phyloP scores from a whole-genome alignment of 2,888 invertebrate genomes.

The Athalia circularis region DNA sequence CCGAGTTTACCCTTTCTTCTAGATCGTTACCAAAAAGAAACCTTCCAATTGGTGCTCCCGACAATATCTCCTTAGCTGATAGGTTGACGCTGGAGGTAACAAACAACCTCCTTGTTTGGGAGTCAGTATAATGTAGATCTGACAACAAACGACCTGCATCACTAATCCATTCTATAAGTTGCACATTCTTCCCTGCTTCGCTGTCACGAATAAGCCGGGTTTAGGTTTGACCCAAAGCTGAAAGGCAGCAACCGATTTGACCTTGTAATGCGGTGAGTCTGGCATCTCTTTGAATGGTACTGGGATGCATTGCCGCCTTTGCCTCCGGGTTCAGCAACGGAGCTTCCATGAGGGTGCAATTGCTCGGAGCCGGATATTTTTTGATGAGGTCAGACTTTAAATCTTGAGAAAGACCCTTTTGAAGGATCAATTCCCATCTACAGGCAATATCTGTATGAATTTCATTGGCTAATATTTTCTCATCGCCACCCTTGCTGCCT shows the following conservation, averaged over 20 bases:
- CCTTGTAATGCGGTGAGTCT: conserved; percentile 10
- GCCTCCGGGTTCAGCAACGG: conserved; percentile 12
- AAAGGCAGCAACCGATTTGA: conserved; percentile 13
- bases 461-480: conserved; percentile 3
- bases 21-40: not conserved
- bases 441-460: conserved; percentile 15
- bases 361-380: too few relatives aligned
- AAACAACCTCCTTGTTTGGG: conserved; percentile 35
- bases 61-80: conserved; percentile 6
- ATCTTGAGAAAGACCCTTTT: not conserved
- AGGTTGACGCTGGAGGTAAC: conserved; percentile 17
- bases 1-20: not conserved
- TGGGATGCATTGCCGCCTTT: conserved; percentile 4
- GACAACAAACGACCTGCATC: conserved; percentile 37
- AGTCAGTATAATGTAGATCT: conserved; percentile 39
- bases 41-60: conserved; percentile 1
- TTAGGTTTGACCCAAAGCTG: not conserved
- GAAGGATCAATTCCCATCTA: conserved; percentile 9
- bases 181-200: too few relatives aligned
- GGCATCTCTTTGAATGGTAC: too few relatives aligned
- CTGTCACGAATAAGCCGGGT: too few relatives aligned
- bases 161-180: conserved; percentile 23
- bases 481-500: conserved; percentile 1
- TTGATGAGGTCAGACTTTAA: conserved; percentile 18
- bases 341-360: conserved; percentile 16